A percentile compares a stretch with the other conserved stretches of the same genome.
Conservation (phyloP, 2,797 vertebrate species). For the Cossypha caffra region DNA sequence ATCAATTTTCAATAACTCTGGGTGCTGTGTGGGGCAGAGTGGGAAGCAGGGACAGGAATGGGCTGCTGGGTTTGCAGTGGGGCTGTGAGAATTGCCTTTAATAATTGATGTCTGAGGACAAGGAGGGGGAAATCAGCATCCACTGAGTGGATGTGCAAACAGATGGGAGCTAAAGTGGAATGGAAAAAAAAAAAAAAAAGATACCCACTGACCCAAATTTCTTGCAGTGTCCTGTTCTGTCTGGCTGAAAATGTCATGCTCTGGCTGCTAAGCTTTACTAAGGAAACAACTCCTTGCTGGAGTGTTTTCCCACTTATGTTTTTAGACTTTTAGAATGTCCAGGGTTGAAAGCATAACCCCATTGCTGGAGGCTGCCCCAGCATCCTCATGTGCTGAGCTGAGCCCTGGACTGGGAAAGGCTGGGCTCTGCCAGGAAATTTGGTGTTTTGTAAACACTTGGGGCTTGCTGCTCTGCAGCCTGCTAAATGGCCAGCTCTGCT, state of each 20-base stretch:
- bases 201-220: conserved; percentile 39
- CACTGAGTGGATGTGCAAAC: not conserved
- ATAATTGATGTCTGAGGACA: conserved; percentile 24
- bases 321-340: not conserved
- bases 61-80: not conserved
- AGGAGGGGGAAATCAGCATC: not conserved
- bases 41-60: not conserved
- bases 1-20: not conserved
- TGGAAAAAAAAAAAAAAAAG: not conserved
- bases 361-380: not conserved
- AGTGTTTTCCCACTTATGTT: not conserved
- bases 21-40: not conserved
- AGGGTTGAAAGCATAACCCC: not conserved
- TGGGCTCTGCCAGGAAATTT: conserved; percentile 11
- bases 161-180: not conserved
- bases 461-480: not conserved
- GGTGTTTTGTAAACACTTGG: conserved; percentile 40
- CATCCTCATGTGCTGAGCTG: not conserved
- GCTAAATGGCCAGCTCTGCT: conserved; percentile 30
- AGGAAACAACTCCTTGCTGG: not conserved
- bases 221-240: not conserved
- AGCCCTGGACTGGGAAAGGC: not conserved
- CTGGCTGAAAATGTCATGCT: not conserved
- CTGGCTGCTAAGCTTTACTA: not conserved
- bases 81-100: not conserved